These are phyloP conservation scores for Botia almorhae DNA, from an alignment of 2,797 vertebrate species.

Conservation along the genomic window DNA sequence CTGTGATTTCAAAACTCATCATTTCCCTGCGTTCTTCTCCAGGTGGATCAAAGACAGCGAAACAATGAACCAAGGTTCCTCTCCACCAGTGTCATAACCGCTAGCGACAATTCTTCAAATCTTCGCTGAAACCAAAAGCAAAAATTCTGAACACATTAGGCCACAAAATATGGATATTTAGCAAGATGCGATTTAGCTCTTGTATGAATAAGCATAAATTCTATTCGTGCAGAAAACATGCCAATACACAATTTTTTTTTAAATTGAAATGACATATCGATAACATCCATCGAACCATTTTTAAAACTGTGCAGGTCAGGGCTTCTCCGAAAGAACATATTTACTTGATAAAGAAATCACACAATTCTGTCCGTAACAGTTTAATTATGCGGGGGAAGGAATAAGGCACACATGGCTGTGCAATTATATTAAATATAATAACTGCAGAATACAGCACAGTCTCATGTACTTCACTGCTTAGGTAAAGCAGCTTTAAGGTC, in stretches of 20 bases:
- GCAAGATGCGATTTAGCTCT: too few species aligned
- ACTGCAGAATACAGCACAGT: background rate
- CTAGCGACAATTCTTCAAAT: background rate
- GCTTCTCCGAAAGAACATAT: too few species aligned
- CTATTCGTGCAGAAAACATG: too few species aligned
- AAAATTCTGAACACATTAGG: background rate
- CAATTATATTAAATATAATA: background rate
- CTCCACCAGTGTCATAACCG: background rate
- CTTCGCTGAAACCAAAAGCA: background rate
- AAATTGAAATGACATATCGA: too few species aligned
- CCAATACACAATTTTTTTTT: too few species aligned
- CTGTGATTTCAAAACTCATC: background rate
- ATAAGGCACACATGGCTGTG: background rate
- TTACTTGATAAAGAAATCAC: background rate
- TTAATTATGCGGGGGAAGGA: too few species aligned
- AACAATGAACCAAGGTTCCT: background rate
- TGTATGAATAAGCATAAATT: too few species aligned
- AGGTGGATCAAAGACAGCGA: conserved; percentile 16
- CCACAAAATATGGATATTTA: too few species aligned
- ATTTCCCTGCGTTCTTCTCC: conserved; percentile 10
- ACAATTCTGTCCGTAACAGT: background rate
- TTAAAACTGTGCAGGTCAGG: too few species aligned
- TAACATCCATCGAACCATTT: too few species aligned
- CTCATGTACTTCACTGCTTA: too few species aligned
- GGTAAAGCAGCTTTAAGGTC: background rate